Percentiles rank a stretch among this genome's conserved stretches.
phyloP scores from a whole-genome alignment of 2,888 invertebrate species.

The Athalia rosae region DNA sequence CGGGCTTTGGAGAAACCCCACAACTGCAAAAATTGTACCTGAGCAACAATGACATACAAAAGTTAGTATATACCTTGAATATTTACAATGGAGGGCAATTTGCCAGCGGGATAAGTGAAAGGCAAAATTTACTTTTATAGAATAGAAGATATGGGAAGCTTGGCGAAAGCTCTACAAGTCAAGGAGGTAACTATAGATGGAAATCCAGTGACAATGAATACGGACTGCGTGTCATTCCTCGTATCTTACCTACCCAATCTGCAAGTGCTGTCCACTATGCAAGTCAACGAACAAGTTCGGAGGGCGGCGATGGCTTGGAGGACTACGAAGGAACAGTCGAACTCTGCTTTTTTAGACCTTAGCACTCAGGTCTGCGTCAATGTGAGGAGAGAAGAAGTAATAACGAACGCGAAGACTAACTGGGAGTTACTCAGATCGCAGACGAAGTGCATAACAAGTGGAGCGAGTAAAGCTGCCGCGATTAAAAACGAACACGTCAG shows the following conservation, averaged over 20 bases:
- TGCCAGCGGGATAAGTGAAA: background rate
- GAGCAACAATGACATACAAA: constrained; percentile 86
- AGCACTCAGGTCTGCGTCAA: constrained; percentile 76
- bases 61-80: constrained; percentile 71
- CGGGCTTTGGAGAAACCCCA: constrained; percentile 86
- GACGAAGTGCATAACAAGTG: constrained; percentile 76
- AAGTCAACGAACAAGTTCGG: constrained; percentile 86
- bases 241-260: constrained; percentile 87
- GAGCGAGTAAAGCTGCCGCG: constrained; percentile 55
- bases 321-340: constrained; percentile 84
- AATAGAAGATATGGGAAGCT: constrained; percentile 90
- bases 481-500: constrained; percentile 59
- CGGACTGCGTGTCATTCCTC: constrained; percentile 87
- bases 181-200: constrained; percentile 91
- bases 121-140: constrained; percentile 71
- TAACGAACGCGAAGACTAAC: constrained; percentile 90
- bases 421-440: constrained; percentile 87
- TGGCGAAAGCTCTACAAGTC: constrained; percentile 85
- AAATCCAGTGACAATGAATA: constrained; percentile 87
- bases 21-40: constrained; percentile 87
- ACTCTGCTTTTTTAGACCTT: constrained; percentile 80
- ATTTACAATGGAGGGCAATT: too few relatives aligned
- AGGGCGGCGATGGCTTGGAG: constrained; percentile 88
- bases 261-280: constrained; percentile 84
- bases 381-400: constrained; percentile 87